Evolutionary conservation across 1,140 invertebrate genomes (phyloP).

Genomic region (Ericerus pela): DNA sequence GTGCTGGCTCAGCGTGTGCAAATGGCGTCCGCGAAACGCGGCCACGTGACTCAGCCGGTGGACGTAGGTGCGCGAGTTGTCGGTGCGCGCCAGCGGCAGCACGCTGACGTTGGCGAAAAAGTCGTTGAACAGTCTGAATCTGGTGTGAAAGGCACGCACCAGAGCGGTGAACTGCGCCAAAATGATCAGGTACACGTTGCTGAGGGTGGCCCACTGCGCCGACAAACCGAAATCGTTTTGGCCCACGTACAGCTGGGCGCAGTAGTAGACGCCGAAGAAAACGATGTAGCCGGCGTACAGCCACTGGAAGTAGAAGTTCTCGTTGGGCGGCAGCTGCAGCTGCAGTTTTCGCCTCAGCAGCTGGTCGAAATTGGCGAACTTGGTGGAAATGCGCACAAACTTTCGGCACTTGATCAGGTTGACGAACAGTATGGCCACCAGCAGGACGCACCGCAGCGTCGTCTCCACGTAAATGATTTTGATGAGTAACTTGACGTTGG

Average conservation of each 20-base stretch:
- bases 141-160: neutral
- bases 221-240: neutral
- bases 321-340: neutral
- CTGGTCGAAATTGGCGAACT: neutral
- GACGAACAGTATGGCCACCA: neutral
- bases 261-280: neutral
- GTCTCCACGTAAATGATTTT: conserved; percentile 4
- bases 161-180: neutral
- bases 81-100: neutral
- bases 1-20: neutral
- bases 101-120: neutral
- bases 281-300: neutral
- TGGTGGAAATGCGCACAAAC: neutral
- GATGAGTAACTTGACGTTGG: neutral
- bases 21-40: neutral
- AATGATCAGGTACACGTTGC: conserved; percentile 1
- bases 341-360: neutral
- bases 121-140: neutral
- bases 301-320: neutral
- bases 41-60: neutral
- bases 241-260: neutral
- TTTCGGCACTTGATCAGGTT: neutral
- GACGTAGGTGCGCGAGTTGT: neutral
- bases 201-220: neutral
- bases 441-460: neutral